These are phyloP conservation scores for Bombus superbus DNA, from an alignment of 1,140 invertebrate genomes.

Conservation along the genomic window DNA sequence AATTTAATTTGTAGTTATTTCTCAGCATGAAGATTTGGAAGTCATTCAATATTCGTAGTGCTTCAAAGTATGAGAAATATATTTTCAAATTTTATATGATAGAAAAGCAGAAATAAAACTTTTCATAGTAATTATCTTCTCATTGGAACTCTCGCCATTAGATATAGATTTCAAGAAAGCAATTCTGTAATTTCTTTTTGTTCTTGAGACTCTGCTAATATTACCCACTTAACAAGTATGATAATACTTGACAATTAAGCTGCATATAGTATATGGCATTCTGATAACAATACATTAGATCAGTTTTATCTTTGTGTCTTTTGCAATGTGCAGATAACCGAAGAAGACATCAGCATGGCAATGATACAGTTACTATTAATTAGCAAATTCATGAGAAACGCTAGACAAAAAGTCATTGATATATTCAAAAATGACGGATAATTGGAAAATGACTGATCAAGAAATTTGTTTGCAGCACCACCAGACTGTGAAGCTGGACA, in stretches of 20 bases:
- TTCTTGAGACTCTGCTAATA: no score
- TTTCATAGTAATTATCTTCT: no score
- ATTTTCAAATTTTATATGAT: background rate
- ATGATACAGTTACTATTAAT: no score
- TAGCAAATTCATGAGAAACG: background rate
- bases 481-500: slow-evolving; percentile 94
- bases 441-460: background rate
- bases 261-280: background rate
- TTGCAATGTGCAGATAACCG: background rate
- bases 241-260: background rate
- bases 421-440: background rate
- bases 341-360: no score
- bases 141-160: no score
- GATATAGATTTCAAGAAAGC: no score
- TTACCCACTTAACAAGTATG: background rate
- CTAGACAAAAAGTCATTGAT: background rate
- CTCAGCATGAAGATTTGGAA: no score
- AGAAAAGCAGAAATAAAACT: no score
- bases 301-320: background rate
- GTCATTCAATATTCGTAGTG: no score
- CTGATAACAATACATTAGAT: background rate
- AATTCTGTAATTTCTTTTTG: background rate
- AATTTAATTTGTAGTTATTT: background rate
- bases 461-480: slow-evolving; percentile 87
- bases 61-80: background rate